Percentiles rank a stretch among this genome's conserved stretches.
Evolutionary conservation across 2,888 invertebrate genomes (phyloP).

Genomic region (Cheilosia soror): DNA sequence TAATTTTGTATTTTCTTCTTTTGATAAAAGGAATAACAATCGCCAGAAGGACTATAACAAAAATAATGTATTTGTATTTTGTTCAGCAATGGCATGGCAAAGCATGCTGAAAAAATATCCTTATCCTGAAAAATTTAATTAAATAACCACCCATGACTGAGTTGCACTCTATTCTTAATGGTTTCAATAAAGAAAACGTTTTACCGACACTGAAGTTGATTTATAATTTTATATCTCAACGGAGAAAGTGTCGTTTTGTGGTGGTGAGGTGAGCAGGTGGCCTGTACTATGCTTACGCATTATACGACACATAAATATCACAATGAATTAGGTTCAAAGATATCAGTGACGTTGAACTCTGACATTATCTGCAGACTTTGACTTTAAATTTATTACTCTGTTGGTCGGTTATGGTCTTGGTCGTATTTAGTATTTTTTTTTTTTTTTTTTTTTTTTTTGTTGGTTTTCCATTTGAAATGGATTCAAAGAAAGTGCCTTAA

Average conservation of each 20-base stretch:
- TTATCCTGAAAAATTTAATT: conserved; percentile 35
- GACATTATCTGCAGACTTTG: conserved; percentile 49
- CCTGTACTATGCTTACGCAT: conserved; percentile 4
- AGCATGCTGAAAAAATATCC: not conserved
- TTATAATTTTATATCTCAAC: conserved; percentile 20
- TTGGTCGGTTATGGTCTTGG: not conserved
- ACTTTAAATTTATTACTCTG: conserved; percentile 33
- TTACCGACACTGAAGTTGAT: conserved; percentile 34
- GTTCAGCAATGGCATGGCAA: too few species aligned
- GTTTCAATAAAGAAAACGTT: conserved; percentile 29
- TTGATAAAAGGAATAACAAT: conserved; percentile 29
- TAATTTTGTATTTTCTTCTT: conserved; percentile 40
- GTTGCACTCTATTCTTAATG: conserved; percentile 7
- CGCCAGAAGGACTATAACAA: not conserved
- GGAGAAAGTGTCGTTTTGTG: not conserved
- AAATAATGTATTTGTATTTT: too few species aligned
- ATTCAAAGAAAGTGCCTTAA: not conserved
- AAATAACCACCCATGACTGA: conserved; percentile 8
- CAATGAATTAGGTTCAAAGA: conserved; percentile 36
- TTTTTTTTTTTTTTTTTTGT: not conserved
- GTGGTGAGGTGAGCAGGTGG: conserved; percentile 1
- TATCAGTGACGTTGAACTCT: conserved; percentile 20
- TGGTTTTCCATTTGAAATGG: not conserved
- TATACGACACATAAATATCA: conserved; percentile 19
- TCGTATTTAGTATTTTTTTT: not conserved